phyloP scores from a whole-genome alignment of 2,888 invertebrate species.

The Mesorhabditis sp. region DNA sequence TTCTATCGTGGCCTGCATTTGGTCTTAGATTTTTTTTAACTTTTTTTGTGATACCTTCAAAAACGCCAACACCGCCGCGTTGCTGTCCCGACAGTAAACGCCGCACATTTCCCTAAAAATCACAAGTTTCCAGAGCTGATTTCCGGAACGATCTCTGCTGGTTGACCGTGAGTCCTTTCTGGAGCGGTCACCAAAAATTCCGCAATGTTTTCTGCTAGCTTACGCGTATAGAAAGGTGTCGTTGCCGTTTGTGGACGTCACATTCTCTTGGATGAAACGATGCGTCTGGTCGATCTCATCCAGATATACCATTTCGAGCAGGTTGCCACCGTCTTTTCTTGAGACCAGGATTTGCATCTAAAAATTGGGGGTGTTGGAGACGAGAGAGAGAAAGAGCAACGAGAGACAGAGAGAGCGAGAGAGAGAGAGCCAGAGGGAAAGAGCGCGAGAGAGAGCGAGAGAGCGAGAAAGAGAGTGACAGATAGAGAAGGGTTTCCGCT shows the following conservation, averaged over 20 bases:
- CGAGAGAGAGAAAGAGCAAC: background rate
- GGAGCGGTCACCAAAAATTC: background rate
- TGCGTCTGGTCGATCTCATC: constrained; percentile 38
- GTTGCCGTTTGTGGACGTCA: constrained; percentile 23
- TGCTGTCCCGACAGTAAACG: constrained; percentile 53
- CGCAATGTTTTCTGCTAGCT: background rate
- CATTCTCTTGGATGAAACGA: constrained; percentile 25
- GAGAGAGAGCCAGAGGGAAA: too few relatives aligned
- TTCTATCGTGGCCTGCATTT: constrained; percentile 18
- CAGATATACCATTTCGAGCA: constrained; percentile 35
- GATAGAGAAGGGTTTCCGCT: background rate
- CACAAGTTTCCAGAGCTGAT: too few relatives aligned
- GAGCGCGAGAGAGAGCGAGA: too few relatives aligned
- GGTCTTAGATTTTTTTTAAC: background rate
- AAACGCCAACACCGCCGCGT: constrained; percentile 47
- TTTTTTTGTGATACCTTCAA: constrained; percentile 32
- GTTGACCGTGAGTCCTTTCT: too few relatives aligned
- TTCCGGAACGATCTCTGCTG: too few relatives aligned
- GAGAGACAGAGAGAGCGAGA: too few relatives aligned
- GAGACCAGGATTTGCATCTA: constrained; percentile 54
- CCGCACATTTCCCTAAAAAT: constrained; percentile 49
- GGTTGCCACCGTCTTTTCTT: constrained; percentile 44
- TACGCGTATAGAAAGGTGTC: background rate
- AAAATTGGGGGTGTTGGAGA: constrained; percentile 8
- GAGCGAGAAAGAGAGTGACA: background rate